Conservation (phyloP, 2,113 vertebrate species). For the Egretta garzetta region DNA sequence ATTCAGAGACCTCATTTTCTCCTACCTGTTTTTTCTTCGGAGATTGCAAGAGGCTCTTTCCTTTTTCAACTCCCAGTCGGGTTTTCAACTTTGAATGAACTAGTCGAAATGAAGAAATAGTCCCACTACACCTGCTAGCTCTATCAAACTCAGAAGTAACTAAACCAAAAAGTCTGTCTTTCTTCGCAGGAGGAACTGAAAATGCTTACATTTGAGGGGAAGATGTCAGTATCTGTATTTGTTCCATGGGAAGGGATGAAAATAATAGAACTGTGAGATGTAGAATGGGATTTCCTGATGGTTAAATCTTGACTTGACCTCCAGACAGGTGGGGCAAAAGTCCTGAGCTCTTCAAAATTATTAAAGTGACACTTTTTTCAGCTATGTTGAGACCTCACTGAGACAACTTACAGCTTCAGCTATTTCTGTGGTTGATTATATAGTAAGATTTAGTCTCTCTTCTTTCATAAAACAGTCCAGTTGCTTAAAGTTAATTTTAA, state of each 20-base stretch:
- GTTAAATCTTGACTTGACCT: background rate
- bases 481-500: background rate
- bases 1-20: conserved; percentile 26
- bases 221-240: background rate
- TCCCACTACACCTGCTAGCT: background rate
- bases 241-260: background rate
- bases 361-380: background rate
- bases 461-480: background rate
- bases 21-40: background rate
- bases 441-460: background rate
- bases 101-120: background rate
- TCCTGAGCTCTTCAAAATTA: background rate
- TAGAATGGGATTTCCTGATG: background rate
- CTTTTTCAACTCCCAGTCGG: background rate
- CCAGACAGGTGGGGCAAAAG: background rate
- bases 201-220: background rate
- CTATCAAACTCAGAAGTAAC: conserved; percentile 13
- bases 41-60: background rate
- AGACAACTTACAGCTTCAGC: background rate
- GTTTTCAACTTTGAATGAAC: conserved; percentile 32
- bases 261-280: conserved; percentile 6
- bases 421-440: background rate
- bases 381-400: background rate
- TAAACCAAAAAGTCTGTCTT: background rate
- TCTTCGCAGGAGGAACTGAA: background rate